Evolutionary conservation across 2,888 invertebrate genomes (phyloP), one percentile per base, ranked within the genome.

Genomic region (Charanyca ferruginea): DNA sequence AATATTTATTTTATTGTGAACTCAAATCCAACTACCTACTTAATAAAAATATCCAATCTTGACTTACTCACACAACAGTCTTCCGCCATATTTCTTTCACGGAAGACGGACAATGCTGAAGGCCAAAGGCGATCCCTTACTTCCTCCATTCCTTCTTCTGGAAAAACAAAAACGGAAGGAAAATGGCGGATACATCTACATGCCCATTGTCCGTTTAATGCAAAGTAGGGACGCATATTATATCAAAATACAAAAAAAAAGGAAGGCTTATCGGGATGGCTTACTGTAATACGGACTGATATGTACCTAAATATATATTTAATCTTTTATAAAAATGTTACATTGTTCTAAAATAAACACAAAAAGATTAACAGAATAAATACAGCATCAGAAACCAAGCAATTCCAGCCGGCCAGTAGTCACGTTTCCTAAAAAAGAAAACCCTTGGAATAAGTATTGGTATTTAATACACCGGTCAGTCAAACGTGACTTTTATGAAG

Each of bases 161-260:
- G 23, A 57, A 57, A 79, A 74, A 61, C 69, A 67, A 79, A 71
- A 73, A 64, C 38, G 55, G 44, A 59, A 49, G 38, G 53, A 48
- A 79, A 73, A 73, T 38, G 53, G 48, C 23, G 22, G 28, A 64
- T 51, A 55, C 38, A 60, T 51, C 51, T 41, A 59, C 41, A 44
- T 53, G 66, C 25, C 58, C 58, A 49, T 74, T 66, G 55, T 64
- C 58, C 69, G 18, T 53, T 51, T 41, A 79, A 79, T 75, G 76
- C 76, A 79, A 74, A 74, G 59, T 67, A 74, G 73, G 79, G 68
- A 66, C 59, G 44, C 35, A 57, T 48, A 41, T 55, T 48, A 35
- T 57, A 68, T 45, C 41, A 57, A 75, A 74, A 67, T 57, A 28
- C 52, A 60, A 57, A 47, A 60, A 57, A 47, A 58, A 32, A 38